Percentiles rank a stretch among this genome's conserved stretches.
Evolutionary conservation across 2,113 vertebrate genomes (phyloP).

Genomic region (Corydoras sp.): DNA sequence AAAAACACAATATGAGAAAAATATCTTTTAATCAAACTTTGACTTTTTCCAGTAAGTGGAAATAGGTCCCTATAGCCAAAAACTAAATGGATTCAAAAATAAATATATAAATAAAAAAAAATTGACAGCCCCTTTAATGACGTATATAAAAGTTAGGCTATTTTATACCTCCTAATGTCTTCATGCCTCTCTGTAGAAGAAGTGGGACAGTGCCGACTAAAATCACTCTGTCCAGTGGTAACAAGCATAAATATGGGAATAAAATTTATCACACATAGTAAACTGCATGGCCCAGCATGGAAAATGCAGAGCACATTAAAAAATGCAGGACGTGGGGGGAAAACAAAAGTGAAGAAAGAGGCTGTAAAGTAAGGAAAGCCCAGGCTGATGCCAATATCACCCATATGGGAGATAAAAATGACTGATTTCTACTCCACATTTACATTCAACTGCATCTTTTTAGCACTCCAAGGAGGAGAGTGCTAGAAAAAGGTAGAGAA

Average conservation of each 20-base stretch:
- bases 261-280: constrained; percentile 71
- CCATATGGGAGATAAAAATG: constrained; percentile 68
- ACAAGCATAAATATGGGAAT: constrained; percentile 63
- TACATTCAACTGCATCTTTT: constrained; percentile 62
- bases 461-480: constrained; percentile 58
- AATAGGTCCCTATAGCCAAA: too few species aligned
- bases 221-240: constrained; percentile 55
- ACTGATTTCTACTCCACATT: constrained; percentile 64
- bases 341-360: constrained; percentile 62
- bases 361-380: constrained; percentile 59
- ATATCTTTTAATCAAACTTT: too few species aligned
- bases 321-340: constrained; percentile 55
- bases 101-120: too few species aligned
- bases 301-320: constrained; percentile 64
- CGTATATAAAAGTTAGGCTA: constrained; percentile 49
- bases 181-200: constrained; percentile 37
- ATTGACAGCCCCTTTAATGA: constrained; percentile 49
- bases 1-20: too few species aligned
- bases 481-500: constrained; percentile 49
- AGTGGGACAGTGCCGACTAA: constrained; percentile 34
- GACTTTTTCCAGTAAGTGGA: too few species aligned
- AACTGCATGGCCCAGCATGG: constrained; percentile 61
- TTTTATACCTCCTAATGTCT: constrained; percentile 45
- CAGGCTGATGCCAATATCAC: constrained; percentile 52
- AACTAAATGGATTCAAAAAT: too few species aligned